Evolutionary conservation across 2,113 vertebrate species (phyloP).

Genomic region (Cacatua alba): DNA sequence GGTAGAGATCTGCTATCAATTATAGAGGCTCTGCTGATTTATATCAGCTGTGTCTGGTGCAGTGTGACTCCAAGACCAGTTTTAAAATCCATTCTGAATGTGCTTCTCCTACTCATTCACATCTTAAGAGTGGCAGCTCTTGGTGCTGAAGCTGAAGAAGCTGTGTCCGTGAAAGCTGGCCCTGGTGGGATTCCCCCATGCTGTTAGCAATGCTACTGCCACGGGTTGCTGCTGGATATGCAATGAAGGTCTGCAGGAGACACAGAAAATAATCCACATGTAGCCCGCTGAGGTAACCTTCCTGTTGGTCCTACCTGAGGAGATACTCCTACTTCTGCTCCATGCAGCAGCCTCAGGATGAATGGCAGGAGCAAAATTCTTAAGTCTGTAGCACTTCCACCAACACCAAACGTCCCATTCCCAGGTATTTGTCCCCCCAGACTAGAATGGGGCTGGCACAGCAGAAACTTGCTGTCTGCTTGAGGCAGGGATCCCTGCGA

Average conservation of each 20-base stretch:
- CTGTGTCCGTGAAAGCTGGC: background rate
- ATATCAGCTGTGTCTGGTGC: background rate
- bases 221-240: background rate
- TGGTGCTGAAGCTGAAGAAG: background rate
- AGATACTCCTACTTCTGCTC: background rate
- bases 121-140: background rate
- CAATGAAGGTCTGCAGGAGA: background rate
- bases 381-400: accelerated
- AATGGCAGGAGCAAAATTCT: accelerated
- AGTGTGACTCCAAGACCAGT: background rate
- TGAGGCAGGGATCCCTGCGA: background rate
- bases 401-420: background rate
- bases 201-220: background rate
- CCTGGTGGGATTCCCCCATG: background rate
- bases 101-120: background rate
- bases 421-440: background rate
- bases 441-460: background rate
- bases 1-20: background rate
- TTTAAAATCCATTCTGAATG: background rate
- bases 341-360: accelerated
- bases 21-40: background rate
- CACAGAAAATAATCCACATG: accelerated
- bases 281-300: background rate
- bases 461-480: background rate
- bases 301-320: accelerated